Base-by-base conservation (phyloP, 2,797 vertebrate species). In the Sebastes oblongus region DNA sequence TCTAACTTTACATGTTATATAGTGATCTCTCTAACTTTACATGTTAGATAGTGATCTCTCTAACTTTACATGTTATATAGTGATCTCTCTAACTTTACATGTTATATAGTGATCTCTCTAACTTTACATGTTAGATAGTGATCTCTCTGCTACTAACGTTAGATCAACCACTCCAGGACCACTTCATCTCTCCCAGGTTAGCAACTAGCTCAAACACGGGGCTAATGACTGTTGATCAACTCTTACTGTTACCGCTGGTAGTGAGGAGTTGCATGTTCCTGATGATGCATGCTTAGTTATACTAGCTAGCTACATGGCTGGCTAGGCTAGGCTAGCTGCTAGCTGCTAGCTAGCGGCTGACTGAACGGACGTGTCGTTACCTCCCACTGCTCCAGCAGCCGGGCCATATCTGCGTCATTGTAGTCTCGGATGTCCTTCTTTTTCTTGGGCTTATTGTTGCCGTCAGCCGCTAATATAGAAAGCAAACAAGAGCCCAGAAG, bases 341-440 rank as follows among this genome's bases (percentile, higher is more conserved):
- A 36, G 55, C 60, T 58, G 25, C 64, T 52, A 36, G 54, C 60
- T 58, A 18, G 3, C 8, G 24, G 4, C 59, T 36, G 65, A 1
- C 61, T 55, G 32, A 70, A 55, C 20, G 42, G 60, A 29, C 84
- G 4, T 75, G 9, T n/a, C 34, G 10, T 71, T 46, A 98, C 98
- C 98, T 99, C 98, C 98, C 98, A 99, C 76, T 99, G 97, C 42
- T 99, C 98, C 95, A 98, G 93, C 42, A 99, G 96, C 80, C 97
- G 95, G 1, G 98, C 98, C 98, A 99, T 99, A 78, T 99, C 98
- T 1, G 97, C 98, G 22, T 99, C 98, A 77, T 99, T 98, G 90
- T 98, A 99, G 84, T 99, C 98, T 56, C 98, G 95, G 72, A 99
- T 97, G 34, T 98, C 97, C 76, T 99, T 99, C 92, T 98, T 98